Evolutionary conservation across 2,797 vertebrate species (phyloP).

Genomic region (Pantherophis vulpinus): DNA sequence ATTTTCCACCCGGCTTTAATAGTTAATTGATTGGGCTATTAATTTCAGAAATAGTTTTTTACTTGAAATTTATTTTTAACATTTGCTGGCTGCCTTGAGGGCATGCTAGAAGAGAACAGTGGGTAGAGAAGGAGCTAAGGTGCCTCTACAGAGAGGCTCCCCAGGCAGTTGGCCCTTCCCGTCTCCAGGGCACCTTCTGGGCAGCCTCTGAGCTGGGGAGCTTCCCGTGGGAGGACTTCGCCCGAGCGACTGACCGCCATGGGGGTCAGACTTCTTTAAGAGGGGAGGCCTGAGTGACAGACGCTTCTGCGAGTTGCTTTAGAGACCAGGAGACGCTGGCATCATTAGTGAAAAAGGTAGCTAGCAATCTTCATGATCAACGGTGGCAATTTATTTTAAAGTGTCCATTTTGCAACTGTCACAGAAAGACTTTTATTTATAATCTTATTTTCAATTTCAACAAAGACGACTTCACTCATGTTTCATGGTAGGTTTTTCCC

Average conservation of each 20-base stretch:
- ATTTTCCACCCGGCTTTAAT: neutral
- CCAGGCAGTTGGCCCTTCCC: neutral
- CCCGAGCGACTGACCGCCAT: neutral
- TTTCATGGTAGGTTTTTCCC: constrained; percentile 38
- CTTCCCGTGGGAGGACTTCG: constrained; percentile 34
- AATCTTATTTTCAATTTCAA: constrained; percentile 80
- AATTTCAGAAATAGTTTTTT: neutral
- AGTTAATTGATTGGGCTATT: neutral
- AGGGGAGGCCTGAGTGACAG: constrained; percentile 66
- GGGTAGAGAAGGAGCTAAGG: neutral
- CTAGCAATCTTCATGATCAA: constrained; percentile 77
- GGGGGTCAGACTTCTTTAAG: constrained; percentile 54
- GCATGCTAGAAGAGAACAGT: neutral
- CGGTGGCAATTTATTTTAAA: constrained; percentile 79
- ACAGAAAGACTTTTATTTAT: constrained; percentile 79
- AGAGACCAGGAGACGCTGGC: constrained; percentile 68
- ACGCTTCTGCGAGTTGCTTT: constrained; percentile 70
- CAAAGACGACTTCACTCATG: constrained; percentile 79
- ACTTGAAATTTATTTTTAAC: neutral
- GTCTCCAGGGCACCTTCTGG: neutral
- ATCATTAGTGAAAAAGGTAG: constrained; percentile 76
- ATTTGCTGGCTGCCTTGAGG: neutral
- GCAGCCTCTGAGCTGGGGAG: neutral
- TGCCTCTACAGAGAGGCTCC: neutral
- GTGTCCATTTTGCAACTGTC: constrained; percentile 80